A percentile compares a stretch with the other conserved stretches of the same genome.
Conservation (phyloP, 1,140 invertebrate genomes). For the Leptoteleia sp. region DNA sequence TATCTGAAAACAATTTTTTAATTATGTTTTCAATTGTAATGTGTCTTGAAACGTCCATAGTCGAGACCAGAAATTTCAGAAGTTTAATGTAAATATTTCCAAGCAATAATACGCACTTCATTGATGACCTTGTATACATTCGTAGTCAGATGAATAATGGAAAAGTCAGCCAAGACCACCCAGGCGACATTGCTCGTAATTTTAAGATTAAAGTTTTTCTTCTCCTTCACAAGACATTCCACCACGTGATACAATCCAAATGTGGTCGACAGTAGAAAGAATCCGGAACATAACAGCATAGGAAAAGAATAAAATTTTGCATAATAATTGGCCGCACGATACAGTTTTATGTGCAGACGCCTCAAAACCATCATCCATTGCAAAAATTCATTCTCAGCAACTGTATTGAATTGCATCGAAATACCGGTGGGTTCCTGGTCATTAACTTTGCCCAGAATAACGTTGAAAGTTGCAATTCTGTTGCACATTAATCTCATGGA, state of each 20-base stretch:
- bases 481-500: slow-evolving; percentile 34
- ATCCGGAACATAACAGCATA: slow-evolving; percentile 29
- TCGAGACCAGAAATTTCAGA: too few relatives aligned
- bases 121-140: slow-evolving; percentile 21
- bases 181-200: slow-evolving; percentile 19
- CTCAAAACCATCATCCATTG: not conserved
- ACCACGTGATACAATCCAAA: slow-evolving; percentile 25
- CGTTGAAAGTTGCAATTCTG: slow-evolving; percentile 16
- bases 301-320: slow-evolving; percentile 25
- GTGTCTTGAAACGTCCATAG: too few relatives aligned
- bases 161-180: slow-evolving; percentile 11
- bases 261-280: slow-evolving; percentile 29
- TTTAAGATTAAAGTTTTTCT: not conserved
- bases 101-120: slow-evolving; percentile 3
- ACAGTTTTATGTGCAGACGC: slow-evolving; percentile 18
- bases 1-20: slow-evolving; percentile 3
- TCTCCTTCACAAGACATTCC: slow-evolving; percentile 4
- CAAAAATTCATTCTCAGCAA: not conserved
- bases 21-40: too few relatives aligned
- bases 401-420: not conserved
- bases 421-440: not conserved
- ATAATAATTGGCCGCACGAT: not conserved
- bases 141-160: slow-evolving; percentile 15
- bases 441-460: not conserved
- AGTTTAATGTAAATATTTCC: too few relatives aligned